Conservation (phyloP, 2,888 invertebrate species). For the Lampropteryx suffumata region DNA sequence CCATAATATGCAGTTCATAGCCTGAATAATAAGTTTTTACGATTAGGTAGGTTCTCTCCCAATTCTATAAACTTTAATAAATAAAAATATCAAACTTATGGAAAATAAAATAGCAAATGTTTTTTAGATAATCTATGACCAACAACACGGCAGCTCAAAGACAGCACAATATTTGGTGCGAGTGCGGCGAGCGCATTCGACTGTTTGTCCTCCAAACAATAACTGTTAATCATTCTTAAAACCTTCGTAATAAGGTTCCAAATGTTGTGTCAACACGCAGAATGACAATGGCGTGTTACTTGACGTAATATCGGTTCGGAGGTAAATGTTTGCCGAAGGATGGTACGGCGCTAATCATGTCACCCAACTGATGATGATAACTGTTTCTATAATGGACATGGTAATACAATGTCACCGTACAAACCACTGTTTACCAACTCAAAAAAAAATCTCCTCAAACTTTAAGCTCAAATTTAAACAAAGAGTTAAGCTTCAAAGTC, state of each 20-base stretch:
- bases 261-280: slow-evolving; percentile 31
- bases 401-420: too few relatives aligned
- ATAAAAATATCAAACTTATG: not conserved
- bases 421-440: too few relatives aligned
- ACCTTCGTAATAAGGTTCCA: slow-evolving; percentile 32
- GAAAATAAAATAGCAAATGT: too few relatives aligned
- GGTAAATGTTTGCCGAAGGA: slow-evolving; percentile 44
- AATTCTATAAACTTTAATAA: too few relatives aligned
- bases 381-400: slow-evolving; percentile 31
- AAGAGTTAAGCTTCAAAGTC: too few relatives aligned
- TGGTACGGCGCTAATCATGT: slow-evolving; percentile 51
- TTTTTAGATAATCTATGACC: slow-evolving; percentile 47
- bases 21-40: too few relatives aligned
- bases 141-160: slow-evolving; percentile 69
- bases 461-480: too few relatives aligned
- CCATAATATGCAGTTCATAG: too few relatives aligned
- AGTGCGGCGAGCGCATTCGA: slow-evolving; percentile 49
- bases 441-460: too few relatives aligned
- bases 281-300: slow-evolving; percentile 52
- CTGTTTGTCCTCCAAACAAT: slow-evolving; percentile 44
- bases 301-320: slow-evolving; percentile 54
- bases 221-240: slow-evolving; percentile 33
- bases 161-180: slow-evolving; percentile 52
- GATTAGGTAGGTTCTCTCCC: too few relatives aligned
- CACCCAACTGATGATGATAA: slow-evolving; percentile 46